These are phyloP conservation scores for Trematomus loennbergii DNA, from an alignment of 2,113 vertebrate genomes.

Conservation along the genomic window DNA sequence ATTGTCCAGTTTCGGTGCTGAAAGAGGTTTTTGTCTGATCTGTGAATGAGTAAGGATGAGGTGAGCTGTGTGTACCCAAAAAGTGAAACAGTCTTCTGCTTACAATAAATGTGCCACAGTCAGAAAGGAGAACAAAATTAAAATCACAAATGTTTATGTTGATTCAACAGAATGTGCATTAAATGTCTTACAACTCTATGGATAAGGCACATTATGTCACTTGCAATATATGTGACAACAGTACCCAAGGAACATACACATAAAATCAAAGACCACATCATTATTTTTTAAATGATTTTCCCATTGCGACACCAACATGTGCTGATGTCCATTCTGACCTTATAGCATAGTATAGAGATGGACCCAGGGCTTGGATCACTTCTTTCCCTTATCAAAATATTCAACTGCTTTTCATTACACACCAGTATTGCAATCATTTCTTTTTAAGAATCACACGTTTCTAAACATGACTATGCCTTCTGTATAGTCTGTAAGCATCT, in stretches of 20 bases:
- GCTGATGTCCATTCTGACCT: constrained; percentile 21
- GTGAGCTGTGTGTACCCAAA: neutral
- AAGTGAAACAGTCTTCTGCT: constrained; percentile 17
- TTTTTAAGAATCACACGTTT: constrained; percentile 42
- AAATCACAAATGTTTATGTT: constrained; percentile 65
- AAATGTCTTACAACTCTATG: constrained; percentile 42
- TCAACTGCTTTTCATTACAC: constrained; percentile 56
- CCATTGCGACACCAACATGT: constrained; percentile 9
- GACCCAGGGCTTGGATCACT: constrained; percentile 16
- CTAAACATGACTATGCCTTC: constrained; percentile 51
- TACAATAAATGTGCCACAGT: constrained; percentile 24
- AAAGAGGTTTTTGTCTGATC: neutral
- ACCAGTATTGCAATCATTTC: constrained; percentile 39
- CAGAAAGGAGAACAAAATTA: neutral
- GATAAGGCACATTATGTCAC: constrained; percentile 73
- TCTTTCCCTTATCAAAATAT: constrained; percentile 25
- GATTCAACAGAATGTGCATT: constrained; percentile 53
- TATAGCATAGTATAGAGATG: constrained; percentile 21
- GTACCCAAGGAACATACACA: constrained; percentile 50
- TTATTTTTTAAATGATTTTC: constrained; percentile 2
- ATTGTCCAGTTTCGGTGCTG: constrained; percentile 10
- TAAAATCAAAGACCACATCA: constrained; percentile 31
- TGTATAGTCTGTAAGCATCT: constrained; percentile 50
- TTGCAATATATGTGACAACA: constrained; percentile 57
- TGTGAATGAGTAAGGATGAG: neutral